Percentiles rank a stretch among this genome's conserved stretches.
These are phyloP conservation scores for Chlamydotis undulata DNA, from an alignment of 2,113 vertebrate genomes.

Conservation along the genomic window DNA sequence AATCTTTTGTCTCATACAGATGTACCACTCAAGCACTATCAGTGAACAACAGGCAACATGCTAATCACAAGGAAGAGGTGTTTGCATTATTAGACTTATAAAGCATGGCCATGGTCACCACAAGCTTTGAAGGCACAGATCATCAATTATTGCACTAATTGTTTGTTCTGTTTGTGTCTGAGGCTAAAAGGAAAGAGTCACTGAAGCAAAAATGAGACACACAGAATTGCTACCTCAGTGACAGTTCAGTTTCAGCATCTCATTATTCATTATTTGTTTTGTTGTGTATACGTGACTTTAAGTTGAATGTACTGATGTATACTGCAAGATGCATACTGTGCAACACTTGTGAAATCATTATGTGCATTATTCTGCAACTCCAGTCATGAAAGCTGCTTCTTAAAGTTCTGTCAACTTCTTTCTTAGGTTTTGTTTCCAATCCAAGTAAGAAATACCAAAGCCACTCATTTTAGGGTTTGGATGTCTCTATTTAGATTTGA, in stretches of 20 bases:
- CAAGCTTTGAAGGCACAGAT: constrained; percentile 79
- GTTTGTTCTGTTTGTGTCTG: constrained; percentile 81
- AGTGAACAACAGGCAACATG: constrained; percentile 64
- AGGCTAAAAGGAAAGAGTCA: constrained; percentile 75
- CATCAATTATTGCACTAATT: constrained; percentile 85
- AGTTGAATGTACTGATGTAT: constrained; percentile 71
- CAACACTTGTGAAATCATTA: constrained; percentile 66
- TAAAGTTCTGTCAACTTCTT: constrained; percentile 40
- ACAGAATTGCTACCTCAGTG: constrained; percentile 75
- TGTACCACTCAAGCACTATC: constrained; percentile 27
- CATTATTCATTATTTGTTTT: constrained; percentile 80
- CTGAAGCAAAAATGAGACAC: constrained; percentile 71
- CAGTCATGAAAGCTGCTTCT: constrained; percentile 44
- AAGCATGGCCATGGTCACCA: constrained; percentile 76
- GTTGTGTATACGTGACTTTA: constrained; percentile 72
- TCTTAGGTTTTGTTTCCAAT: constrained; percentile 37
- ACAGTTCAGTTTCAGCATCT: constrained; percentile 76
- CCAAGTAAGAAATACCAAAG: background rate
- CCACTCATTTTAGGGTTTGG: background rate
- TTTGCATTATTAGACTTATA: constrained; percentile 77
- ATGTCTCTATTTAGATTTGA: background rate
- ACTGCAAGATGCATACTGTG: constrained; percentile 67
- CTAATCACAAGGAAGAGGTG: constrained; percentile 78
- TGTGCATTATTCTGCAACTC: constrained; percentile 56
- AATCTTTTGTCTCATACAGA: constrained; percentile 70